Conservation (phyloP, 2,888 invertebrate species). For the Melanophora roralis region DNA sequence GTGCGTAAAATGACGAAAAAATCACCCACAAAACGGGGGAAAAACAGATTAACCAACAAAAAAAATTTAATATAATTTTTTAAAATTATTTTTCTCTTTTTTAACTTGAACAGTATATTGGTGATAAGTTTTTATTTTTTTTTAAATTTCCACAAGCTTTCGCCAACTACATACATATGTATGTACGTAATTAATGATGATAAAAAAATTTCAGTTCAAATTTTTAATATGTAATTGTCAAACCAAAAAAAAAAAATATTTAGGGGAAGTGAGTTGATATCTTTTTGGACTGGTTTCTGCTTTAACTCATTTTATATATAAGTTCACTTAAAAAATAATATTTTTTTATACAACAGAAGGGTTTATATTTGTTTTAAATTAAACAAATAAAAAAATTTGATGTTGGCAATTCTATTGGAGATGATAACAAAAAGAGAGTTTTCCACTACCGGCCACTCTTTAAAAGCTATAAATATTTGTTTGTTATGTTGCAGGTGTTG, state of each 20-base stretch:
- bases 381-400: too few species aligned
- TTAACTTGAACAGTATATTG: conserved; percentile 20
- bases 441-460: not conserved
- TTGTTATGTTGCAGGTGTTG: conserved; percentile 21
- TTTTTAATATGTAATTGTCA: too few species aligned
- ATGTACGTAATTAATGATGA: not conserved
- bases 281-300: not conserved
- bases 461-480: not conserved
- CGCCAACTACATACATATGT: too few species aligned
- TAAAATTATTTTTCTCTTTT: conserved; percentile 38
- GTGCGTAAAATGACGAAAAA: conserved; percentile 42
- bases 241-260: not conserved
- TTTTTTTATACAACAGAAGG: too few species aligned
- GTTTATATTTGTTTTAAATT: too few species aligned
- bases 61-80: not conserved
- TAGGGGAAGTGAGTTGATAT: conserved; percentile 8
- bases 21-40: not conserved
- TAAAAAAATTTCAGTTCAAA: not conserved
- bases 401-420: not conserved
- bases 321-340: too few species aligned
- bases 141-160: not conserved
- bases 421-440: not conserved
- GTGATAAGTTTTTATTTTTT: not conserved
- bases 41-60: conserved; percentile 26
- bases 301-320: too few species aligned